These are phyloP conservation scores for Nettapus auritus DNA, from an alignment of 2,113 vertebrate species.

Conservation along the genomic window DNA sequence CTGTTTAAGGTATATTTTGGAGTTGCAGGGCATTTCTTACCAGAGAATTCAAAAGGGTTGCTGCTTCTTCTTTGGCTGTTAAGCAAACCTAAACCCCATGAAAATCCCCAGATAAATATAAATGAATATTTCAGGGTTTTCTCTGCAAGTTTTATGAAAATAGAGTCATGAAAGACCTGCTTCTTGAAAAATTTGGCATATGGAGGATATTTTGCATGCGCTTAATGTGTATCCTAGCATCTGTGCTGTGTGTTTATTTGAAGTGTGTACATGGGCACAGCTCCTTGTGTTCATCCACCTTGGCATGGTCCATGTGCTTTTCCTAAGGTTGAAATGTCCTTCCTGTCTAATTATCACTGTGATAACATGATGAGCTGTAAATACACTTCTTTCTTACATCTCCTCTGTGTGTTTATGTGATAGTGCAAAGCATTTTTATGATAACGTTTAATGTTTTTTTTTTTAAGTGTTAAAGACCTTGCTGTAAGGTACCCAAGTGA, in stretches of 20 bases:
- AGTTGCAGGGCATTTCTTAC: neutral
- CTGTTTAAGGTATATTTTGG: neutral
- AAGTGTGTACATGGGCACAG: too few relatives aligned
- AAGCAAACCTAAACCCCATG: neutral
- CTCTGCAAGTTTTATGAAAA: neutral
- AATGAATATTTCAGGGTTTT: neutral
- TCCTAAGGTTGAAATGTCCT: neutral
- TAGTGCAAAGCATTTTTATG: neutral
- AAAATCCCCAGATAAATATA: neutral
- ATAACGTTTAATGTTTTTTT: fast-evolving
- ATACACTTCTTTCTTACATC: fast-evolving
- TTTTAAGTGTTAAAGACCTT: neutral
- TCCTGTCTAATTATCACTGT: fast-evolving
- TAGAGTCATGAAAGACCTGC: neutral
- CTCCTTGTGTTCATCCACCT: neutral
- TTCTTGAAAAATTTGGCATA: neutral
- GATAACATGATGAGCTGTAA: fast-evolving
- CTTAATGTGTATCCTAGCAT: neutral
- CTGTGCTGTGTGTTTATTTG: neutral
- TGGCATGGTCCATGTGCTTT: fast-evolving
- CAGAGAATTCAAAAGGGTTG: fast-evolving
- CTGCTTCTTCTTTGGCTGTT: neutral
- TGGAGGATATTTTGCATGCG: neutral
- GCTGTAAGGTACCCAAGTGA: neutral
- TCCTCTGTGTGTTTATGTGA: neutral